These are phyloP conservation scores for Ecdyonurus torrentis DNA, from an alignment of 2,888 invertebrate species.

Conservation along the genomic window DNA sequence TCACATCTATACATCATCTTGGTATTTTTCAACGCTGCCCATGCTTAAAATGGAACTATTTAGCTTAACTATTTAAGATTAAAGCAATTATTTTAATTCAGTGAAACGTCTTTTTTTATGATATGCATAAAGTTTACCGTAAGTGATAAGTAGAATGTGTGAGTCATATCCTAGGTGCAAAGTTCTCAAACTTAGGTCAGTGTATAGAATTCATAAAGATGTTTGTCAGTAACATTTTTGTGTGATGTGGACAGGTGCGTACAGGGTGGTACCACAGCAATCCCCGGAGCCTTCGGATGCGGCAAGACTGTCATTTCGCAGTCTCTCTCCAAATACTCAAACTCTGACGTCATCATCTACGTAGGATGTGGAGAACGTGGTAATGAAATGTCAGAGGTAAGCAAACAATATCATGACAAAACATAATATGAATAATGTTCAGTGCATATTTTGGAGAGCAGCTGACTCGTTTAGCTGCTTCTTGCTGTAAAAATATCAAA, in stretches of 20 bases:
- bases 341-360: constrained; percentile 98
- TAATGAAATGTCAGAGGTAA: constrained; percentile 97
- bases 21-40: too few species aligned
- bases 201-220: not conserved
- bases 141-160: not conserved
- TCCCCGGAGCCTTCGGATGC: constrained; percentile 99
- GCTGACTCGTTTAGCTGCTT: too few species aligned
- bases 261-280: constrained; percentile 96
- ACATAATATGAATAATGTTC: too few species aligned
- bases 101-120: too few species aligned
- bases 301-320: constrained; percentile 99
- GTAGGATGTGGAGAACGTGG: constrained; percentile 99
- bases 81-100: too few species aligned
- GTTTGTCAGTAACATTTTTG: not conserved
- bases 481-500: not conserved
- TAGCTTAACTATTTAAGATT: too few species aligned
- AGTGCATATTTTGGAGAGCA: too few species aligned
- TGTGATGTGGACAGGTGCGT: constrained; percentile 51
- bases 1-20: too few species aligned
- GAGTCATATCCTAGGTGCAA: not conserved
- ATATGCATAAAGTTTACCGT: too few species aligned
- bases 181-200: not conserved
- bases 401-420: too few species aligned
- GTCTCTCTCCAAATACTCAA: constrained; percentile 97
- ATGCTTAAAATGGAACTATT: too few species aligned